Evolutionary conservation across 1,140 invertebrate species (phyloP).

Genomic region (Drosophila obscura): DNA sequence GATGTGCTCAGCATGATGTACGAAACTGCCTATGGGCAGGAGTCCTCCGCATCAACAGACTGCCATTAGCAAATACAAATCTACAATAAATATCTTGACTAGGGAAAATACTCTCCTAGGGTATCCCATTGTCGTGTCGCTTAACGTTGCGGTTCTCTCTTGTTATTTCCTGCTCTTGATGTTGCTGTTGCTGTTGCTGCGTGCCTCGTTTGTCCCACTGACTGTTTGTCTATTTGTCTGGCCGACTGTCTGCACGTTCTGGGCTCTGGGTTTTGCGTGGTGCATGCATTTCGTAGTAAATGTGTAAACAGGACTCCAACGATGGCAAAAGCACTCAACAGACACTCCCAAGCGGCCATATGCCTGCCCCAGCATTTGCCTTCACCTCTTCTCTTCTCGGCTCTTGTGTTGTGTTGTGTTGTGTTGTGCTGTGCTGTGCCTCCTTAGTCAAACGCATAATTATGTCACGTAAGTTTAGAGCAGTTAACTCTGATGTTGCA

Average conservation of each 20-base stretch:
- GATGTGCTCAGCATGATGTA: background rate
- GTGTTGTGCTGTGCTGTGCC: slow-evolving; percentile 39
- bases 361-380: slow-evolving; percentile 36
- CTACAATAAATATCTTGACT: background rate
- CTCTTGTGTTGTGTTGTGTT: background rate
- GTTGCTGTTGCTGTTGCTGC: slow-evolving; percentile 5
- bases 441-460: slow-evolving; percentile 78
- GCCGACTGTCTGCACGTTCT: slow-evolving; percentile 70
- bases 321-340: slow-evolving; percentile 36
- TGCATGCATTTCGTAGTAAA: slow-evolving; percentile 74
- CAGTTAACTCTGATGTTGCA: slow-evolving; percentile 78
- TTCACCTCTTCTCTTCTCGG: background rate
- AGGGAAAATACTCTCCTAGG: background rate
- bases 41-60: too few relatives aligned
- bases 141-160: too few relatives aligned
- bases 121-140: too few relatives aligned
- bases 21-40: too few relatives aligned
- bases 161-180: slow-evolving; percentile 3
- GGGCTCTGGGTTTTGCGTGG: slow-evolving; percentile 35
- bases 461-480: slow-evolving; percentile 82
- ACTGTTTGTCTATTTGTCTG: slow-evolving; percentile 40
- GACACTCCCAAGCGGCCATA: slow-evolving; percentile 58
- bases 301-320: slow-evolving; percentile 64
- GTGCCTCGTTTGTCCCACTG: slow-evolving; percentile 1
- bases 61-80: too few relatives aligned